These are phyloP conservation scores for Lasioglossum figueresi DNA, from an alignment of 2,888 invertebrate genomes.

Conservation along the genomic window DNA sequence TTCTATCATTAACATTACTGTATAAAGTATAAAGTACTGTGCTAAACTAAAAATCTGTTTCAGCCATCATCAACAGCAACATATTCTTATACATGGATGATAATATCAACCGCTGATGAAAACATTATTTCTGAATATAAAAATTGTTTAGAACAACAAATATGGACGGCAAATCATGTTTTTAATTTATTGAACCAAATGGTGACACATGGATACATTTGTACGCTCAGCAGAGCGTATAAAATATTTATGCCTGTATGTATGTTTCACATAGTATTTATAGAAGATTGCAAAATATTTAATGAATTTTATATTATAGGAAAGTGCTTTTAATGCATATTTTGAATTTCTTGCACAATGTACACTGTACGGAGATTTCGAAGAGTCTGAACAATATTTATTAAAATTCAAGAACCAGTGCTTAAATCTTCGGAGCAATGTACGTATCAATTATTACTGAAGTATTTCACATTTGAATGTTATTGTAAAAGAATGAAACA, in stretches of 20 bases:
- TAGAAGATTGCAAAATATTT: constrained; percentile 1
- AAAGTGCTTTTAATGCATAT: constrained; percentile 87
- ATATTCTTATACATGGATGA: constrained; percentile 81
- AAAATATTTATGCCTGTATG: constrained; percentile 89
- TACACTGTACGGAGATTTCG: constrained; percentile 79
- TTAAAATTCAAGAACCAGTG: constrained; percentile 81
- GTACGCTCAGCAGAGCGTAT: constrained; percentile 88
- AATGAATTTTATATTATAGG: constrained; percentile 84
- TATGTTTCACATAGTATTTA: neutral
- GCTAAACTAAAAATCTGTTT: constrained; percentile 30
- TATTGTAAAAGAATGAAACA: neutral
- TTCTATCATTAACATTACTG: neutral
- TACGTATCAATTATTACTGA: constrained; percentile 51
- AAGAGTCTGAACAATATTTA: constrained; percentile 78
- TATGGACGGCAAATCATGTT: constrained; percentile 81
- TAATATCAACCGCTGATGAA: constrained; percentile 73
- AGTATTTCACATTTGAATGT: neutral
- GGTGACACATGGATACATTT: constrained; percentile 86
- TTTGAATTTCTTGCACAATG: constrained; percentile 86
- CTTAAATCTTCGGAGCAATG: constrained; percentile 76
- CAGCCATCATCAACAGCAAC: constrained; percentile 78
- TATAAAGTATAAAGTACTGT: neutral
- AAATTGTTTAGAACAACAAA: constrained; percentile 75
- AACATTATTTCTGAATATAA: constrained; percentile 71
- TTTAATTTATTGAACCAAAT: constrained; percentile 85